Evolutionary conservation across 2,888 invertebrate genomes (phyloP).

Genomic region (Opisthograptis luteolata): DNA sequence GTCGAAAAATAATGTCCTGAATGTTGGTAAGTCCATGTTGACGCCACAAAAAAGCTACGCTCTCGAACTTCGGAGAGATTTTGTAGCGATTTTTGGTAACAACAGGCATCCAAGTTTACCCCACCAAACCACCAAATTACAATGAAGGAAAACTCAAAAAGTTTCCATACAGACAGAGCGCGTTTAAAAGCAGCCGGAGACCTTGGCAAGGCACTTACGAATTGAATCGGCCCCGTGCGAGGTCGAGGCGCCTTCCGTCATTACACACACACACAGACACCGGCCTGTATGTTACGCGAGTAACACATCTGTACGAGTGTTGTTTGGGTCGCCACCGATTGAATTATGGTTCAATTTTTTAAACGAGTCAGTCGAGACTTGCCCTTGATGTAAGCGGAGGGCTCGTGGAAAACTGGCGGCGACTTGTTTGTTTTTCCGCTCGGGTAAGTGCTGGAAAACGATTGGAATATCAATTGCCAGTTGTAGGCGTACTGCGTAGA

Average conservation of each 20-base stretch:
- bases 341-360: conserved; percentile 25
- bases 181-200: conserved; percentile 48
- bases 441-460: conserved; percentile 7
- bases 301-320: conserved; percentile 17
- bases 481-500: conserved; percentile 1
- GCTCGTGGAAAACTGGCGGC: conserved; percentile 18
- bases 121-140: conserved; percentile 24
- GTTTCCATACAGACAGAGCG: conserved; percentile 53
- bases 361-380: conserved; percentile 9
- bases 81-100: too few species aligned
- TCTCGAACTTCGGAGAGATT: conserved; percentile 22
- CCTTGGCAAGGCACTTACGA: conserved; percentile 70
- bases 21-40: too few species aligned
- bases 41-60: conserved; percentile 2
- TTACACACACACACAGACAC: conserved; percentile 39
- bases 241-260: conserved; percentile 59
- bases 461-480: conserved; percentile 14
- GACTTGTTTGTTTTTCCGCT: conserved; percentile 25
- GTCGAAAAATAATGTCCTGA: too few species aligned
- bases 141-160: conserved; percentile 53
- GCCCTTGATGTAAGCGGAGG: conserved; percentile 23
- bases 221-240: conserved; percentile 64
- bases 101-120: too few species aligned
- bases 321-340: conserved; percentile 29
- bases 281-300: conserved; percentile 24